Conservation (phyloP, 2,113 vertebrate species). For the Ascaphus truei region DNA sequence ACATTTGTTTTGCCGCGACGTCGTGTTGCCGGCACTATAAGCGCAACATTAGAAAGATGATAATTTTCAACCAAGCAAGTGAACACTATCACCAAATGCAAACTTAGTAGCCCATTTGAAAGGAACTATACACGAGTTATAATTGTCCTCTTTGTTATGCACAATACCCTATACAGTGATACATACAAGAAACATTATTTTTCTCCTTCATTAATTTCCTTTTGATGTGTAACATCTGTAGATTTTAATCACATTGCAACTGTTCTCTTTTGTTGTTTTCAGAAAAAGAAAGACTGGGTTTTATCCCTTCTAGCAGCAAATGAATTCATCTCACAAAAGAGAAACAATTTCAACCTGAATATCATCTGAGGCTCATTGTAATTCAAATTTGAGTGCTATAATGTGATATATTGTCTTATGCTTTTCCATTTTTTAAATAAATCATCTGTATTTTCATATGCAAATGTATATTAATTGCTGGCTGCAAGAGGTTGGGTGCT, state of each 20-base stretch:
- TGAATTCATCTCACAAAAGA: conserved; percentile 39
- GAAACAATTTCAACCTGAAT: conserved; percentile 51
- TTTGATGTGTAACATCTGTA: conserved; percentile 4
- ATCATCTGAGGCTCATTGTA: conserved; percentile 41
- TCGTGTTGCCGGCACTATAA: no score
- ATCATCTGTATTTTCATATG: conserved; percentile 66
- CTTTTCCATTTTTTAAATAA: conserved; percentile 56
- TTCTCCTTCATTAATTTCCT: conserved; percentile 12
- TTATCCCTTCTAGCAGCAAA: conserved; percentile 70
- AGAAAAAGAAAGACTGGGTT: conserved; percentile 88
- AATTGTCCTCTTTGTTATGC: conserved; percentile 5
- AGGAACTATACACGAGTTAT: neutral
- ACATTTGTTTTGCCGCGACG: no score
- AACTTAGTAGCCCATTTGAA: neutral
- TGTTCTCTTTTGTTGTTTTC: conserved; percentile 43
- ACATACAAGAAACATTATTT: neutral
- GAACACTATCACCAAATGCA: no score
- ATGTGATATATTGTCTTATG: conserved; percentile 58
- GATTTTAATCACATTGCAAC: conserved; percentile 5
- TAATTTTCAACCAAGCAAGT: no score
- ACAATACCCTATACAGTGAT: neutral
- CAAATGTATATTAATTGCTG: conserved; percentile 61
- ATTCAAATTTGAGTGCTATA: conserved; percentile 53
- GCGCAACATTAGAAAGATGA: no score
- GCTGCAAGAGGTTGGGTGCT: conserved; percentile 63